phyloP scores from a whole-genome alignment of 2,797 vertebrate species.

The Sebastes trivittatus region DNA sequence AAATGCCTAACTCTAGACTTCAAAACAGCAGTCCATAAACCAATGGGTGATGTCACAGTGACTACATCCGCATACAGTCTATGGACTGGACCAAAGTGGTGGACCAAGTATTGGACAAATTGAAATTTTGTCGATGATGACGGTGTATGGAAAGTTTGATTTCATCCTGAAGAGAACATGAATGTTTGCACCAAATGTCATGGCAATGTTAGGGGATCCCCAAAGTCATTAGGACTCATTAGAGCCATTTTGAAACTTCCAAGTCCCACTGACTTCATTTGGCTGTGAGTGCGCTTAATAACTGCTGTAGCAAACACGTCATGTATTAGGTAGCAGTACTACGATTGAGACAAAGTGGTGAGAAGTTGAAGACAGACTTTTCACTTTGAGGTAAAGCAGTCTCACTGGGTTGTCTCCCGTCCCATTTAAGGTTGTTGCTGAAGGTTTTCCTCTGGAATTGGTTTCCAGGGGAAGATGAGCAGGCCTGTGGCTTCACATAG shows the following conservation, averaged over 20 bases:
- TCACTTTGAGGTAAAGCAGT: neutral
- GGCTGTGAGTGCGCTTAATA: neutral
- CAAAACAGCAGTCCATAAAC: no score
- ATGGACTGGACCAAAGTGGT: neutral
- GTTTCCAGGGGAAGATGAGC: neutral
- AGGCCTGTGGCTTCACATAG: slow-evolving; percentile 6
- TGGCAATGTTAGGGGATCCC: neutral
- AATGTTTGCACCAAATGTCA: neutral
- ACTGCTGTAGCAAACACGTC: neutral
- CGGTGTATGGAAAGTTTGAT: neutral
- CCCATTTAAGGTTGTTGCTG: neutral
- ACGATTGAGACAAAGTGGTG: neutral
- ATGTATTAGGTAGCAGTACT: no score
- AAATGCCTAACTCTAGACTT: no score
- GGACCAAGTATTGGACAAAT: neutral
- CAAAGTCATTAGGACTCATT: neutral
- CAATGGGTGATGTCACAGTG: no score
- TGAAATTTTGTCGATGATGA: neutral
- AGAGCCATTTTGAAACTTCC: neutral
- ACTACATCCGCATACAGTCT: no score
- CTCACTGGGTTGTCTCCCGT: neutral
- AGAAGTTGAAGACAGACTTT: neutral
- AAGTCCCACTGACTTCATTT: neutral
- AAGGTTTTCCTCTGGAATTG: slow-evolving; percentile 1
- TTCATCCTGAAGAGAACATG: neutral